These are phyloP conservation scores for Ceyx margarethae DNA, from an alignment of 2,113 vertebrate genomes.

Conservation along the genomic window DNA sequence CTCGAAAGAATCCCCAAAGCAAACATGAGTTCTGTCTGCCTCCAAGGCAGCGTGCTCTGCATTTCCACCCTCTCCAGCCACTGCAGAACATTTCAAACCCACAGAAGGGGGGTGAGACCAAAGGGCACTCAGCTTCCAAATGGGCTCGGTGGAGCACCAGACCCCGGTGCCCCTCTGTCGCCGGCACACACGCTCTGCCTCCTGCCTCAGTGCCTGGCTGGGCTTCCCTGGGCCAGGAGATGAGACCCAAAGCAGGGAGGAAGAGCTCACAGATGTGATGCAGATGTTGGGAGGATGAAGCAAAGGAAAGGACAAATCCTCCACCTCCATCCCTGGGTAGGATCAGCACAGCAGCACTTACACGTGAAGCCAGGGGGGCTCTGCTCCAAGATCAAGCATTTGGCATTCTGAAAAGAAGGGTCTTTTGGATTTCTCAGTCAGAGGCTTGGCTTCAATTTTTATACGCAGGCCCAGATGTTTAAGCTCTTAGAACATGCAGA, in stretches of 20 bases:
- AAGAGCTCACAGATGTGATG: conserved; percentile 5
- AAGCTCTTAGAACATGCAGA: conserved; percentile 29
- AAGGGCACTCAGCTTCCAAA: not conserved
- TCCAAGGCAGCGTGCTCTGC: not conserved
- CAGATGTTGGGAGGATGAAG: not conserved
- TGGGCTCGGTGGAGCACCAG: not conserved
- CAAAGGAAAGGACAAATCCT: not conserved
- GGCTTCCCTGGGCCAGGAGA: not conserved
- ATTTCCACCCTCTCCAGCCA: not conserved
- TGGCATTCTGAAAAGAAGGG: not conserved
- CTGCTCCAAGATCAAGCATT: not conserved
- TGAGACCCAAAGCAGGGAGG: rapidly evolving
- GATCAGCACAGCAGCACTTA: not conserved
- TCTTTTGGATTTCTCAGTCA: conserved; percentile 8
- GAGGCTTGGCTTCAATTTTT: conserved; percentile 18
- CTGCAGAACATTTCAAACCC: not conserved
- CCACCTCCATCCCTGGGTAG: not conserved
- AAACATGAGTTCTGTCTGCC: conserved; percentile 30
- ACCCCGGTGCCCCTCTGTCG: not conserved
- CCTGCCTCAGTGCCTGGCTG: not conserved
- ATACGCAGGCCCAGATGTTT: conserved; percentile 50
- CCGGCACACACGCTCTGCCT: not conserved
- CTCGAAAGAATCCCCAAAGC: conserved; percentile 14
- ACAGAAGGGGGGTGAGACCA: not conserved
- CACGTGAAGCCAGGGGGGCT: not conserved